Conservation (phyloP, 1,140 invertebrate genomes). For the Drosophila repletoides region DNA sequence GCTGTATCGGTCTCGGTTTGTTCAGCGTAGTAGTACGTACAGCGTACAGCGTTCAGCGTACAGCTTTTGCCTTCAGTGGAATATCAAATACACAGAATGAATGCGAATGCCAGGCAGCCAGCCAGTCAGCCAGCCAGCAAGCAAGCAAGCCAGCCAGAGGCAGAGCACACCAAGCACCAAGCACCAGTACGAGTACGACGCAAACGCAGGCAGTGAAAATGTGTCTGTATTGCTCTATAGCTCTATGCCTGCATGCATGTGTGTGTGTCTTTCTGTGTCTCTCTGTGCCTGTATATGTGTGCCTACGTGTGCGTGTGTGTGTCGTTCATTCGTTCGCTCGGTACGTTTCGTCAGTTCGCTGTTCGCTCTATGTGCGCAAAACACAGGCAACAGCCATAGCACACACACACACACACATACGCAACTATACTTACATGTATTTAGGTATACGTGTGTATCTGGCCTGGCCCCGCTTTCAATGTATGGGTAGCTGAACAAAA, state of each 20-base stretch:
- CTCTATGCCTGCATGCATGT: neutral
- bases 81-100: conserved; percentile 79
- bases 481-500: conserved; percentile 48
- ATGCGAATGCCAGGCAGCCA: conserved; percentile 52
- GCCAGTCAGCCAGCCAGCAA: conserved; percentile 28
- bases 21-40: conserved; percentile 38
- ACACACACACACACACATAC: conserved; percentile 17
- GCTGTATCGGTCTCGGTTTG: conserved; percentile 38
- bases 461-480: conserved; percentile 43
- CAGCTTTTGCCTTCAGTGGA: conserved; percentile 77
- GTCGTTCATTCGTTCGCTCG: conserved; percentile 41
- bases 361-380: conserved; percentile 57
- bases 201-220: conserved; percentile 66
- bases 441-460: conserved; percentile 53
- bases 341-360: conserved; percentile 42
- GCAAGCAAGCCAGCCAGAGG: conserved; percentile 33
- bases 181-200: conserved; percentile 61
- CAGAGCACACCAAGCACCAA: conserved; percentile 31
- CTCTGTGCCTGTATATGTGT: conserved; percentile 21
- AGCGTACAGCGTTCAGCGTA: conserved; percentile 34
- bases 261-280: neutral
- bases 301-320: conserved; percentile 19
- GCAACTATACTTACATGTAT: neutral
- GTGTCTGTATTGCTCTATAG: conserved; percentile 44
- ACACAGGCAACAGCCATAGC: conserved; percentile 37